Conservation (phyloP, 2,113 vertebrate genomes). For the Cynocephalus volans region DNA sequence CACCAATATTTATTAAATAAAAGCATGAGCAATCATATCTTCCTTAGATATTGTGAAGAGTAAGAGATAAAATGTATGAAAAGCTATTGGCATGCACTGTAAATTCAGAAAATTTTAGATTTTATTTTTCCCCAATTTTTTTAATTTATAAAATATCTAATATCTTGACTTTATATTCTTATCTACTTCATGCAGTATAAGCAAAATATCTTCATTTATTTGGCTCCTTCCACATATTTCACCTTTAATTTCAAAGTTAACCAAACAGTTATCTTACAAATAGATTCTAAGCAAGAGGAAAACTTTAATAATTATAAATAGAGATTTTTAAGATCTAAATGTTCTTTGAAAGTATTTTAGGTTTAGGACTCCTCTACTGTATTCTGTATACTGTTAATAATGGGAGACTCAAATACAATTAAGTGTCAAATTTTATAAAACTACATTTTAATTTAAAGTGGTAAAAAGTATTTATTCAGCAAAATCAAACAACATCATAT, state of each 20-base stretch:
- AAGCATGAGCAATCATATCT: not conserved
- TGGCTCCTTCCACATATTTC: conserved; percentile 6
- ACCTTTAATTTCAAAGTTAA: conserved; percentile 63
- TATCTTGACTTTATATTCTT: not conserved
- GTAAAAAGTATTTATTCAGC: not conserved
- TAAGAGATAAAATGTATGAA: not conserved
- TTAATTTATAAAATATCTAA: not conserved
- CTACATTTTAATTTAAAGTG: not conserved
- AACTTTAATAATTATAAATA: not conserved
- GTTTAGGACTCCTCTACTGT: not conserved
- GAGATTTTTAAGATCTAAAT: conserved; percentile 64
- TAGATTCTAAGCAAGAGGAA: conserved; percentile 1
- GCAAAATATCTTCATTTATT: conserved; percentile 25
- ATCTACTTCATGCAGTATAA: not conserved
- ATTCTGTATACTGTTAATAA: not conserved
- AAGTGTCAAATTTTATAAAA: not conserved
- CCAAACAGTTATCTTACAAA: conserved; percentile 28
- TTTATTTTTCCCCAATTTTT: not conserved
- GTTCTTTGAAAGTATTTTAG: conserved; percentile 51
- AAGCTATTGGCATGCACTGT: not conserved
- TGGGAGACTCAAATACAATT: not conserved
- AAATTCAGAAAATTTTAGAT: conserved; percentile 11
- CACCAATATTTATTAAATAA: conserved; percentile 22
- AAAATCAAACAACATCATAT: not conserved
- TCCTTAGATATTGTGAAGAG: not conserved